Percentiles rank a stretch among this genome's conserved stretches.
These are phyloP conservation scores for Tenualosa ilisha DNA, from an alignment of 2,797 vertebrate species.

Conservation along the genomic window DNA sequence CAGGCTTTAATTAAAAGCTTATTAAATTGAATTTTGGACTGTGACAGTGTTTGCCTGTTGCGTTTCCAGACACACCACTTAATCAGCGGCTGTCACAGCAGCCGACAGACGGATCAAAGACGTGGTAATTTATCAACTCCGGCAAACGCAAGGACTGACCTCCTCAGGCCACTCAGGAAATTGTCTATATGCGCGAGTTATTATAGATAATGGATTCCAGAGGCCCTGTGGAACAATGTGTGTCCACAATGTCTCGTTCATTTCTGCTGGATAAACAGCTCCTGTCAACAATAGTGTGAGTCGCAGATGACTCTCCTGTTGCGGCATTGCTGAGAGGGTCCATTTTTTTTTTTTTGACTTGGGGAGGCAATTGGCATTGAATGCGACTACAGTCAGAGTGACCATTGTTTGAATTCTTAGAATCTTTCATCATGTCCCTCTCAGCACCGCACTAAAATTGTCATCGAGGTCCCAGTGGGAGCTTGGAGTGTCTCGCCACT, in stretches of 20 bases:
- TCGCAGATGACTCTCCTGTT: background rate
- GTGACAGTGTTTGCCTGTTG: slow-evolving; percentile 48
- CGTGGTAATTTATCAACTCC: slow-evolving; percentile 46
- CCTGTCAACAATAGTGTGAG: background rate
- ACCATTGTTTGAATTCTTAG: slow-evolving; percentile 51
- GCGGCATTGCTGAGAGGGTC: background rate
- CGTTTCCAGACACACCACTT: slow-evolving; percentile 49
- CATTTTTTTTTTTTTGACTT: slow-evolving; percentile 22
- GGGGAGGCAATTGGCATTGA: background rate
- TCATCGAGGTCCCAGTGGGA: slow-evolving; percentile 44
- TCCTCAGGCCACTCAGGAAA: slow-evolving; percentile 32
- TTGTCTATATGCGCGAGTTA: slow-evolving; percentile 35
- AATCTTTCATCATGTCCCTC: slow-evolving; percentile 44
- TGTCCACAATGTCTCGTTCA: slow-evolving; percentile 43
- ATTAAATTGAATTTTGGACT: slow-evolving; percentile 44
- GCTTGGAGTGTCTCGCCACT: slow-evolving; percentile 36
- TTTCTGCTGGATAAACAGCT: slow-evolving; percentile 28
- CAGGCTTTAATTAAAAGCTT: slow-evolving; percentile 52
- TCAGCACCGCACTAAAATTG: slow-evolving; percentile 25
- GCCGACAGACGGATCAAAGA: slow-evolving; percentile 46
- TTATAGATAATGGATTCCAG: slow-evolving; percentile 49
- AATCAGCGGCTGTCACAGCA: slow-evolving; percentile 56
- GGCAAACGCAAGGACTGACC: background rate
- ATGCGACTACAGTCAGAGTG: slow-evolving; percentile 28
- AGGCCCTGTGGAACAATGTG: slow-evolving; percentile 34